Evolutionary conservation across 2,113 vertebrate species (phyloP).

Genomic region (Saccopteryx bilineata): DNA sequence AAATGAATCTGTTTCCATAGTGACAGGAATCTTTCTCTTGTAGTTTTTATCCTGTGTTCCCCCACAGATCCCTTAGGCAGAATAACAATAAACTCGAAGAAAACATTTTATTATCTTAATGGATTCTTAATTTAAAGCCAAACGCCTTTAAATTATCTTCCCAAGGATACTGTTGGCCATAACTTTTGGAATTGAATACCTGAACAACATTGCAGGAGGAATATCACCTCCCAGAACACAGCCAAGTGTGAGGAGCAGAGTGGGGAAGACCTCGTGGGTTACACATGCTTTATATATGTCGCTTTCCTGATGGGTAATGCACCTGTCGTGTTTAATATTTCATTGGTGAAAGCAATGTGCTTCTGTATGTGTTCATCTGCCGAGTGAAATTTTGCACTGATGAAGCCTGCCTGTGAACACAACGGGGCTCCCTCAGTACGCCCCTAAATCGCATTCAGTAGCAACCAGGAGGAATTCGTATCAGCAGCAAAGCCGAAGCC

Average conservation of each 20-base stretch:
- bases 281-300: neutral
- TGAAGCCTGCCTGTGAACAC: neutral
- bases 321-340: constrained; percentile 80
- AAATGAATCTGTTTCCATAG: constrained; percentile 83
- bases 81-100: constrained; percentile 76
- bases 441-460: neutral
- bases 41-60: constrained; percentile 61
- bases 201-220: neutral
- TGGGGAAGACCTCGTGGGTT: neutral
- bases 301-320: constrained; percentile 48
- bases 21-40: constrained; percentile 52
- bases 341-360: constrained; percentile 55
- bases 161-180: constrained; percentile 28
- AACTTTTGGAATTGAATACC: constrained; percentile 49
- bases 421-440: neutral
- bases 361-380: constrained; percentile 72
- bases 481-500: neutral
- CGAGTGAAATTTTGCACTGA: constrained; percentile 14
- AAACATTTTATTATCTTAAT: constrained; percentile 82
- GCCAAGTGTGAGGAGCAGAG: neutral
- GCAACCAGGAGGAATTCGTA: neutral
- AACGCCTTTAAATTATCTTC: constrained; percentile 77
- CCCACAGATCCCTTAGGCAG: constrained; percentile 72
- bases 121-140: constrained; percentile 80
- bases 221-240: neutral